Evolutionary conservation across 2,888 invertebrate species (phyloP).

Genomic region (Opisthograptis luteolata): DNA sequence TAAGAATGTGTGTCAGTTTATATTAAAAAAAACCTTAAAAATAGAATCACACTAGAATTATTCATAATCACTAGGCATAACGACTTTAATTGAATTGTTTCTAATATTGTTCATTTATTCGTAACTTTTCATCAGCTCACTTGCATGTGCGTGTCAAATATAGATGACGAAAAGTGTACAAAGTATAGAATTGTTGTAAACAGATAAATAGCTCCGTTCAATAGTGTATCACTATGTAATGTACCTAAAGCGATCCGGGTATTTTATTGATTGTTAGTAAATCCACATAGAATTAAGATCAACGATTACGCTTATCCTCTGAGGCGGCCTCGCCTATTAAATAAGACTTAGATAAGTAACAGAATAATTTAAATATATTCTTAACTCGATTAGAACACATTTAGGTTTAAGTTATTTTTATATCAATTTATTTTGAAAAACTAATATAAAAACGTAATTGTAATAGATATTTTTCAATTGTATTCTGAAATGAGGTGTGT

Average conservation of each 20-base stretch:
- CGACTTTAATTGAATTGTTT: slow-evolving; percentile 4
- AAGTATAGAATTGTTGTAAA: slow-evolving; percentile 10
- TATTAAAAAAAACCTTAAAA: slow-evolving; percentile 5
- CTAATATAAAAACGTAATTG: slow-evolving; percentile 65
- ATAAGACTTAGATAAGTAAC: slow-evolving; percentile 78
- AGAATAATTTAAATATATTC: slow-evolving; percentile 69
- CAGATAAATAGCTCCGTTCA: slow-evolving; percentile 2
- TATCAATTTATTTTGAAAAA: slow-evolving; percentile 74
- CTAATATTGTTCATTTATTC: background rate
- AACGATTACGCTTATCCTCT: slow-evolving; percentile 79
- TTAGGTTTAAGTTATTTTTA: slow-evolving; percentile 76
- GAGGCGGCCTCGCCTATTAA: slow-evolving; percentile 70
- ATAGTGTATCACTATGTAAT: slow-evolving; percentile 14
- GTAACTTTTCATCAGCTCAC: slow-evolving; percentile 1
- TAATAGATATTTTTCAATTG: slow-evolving; percentile 62
- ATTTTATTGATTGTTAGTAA: slow-evolving; percentile 53
- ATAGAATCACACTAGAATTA: slow-evolving; percentile 17
- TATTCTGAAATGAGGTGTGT: slow-evolving; percentile 59
- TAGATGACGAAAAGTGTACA: slow-evolving; percentile 13
- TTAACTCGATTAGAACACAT: slow-evolving; percentile 48
- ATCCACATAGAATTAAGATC: slow-evolving; percentile 69
- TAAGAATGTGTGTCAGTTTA: slow-evolving; percentile 29
- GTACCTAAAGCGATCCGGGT: slow-evolving; percentile 47
- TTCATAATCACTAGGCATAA: slow-evolving; percentile 2
- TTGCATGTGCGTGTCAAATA: slow-evolving; percentile 1